Evolutionary conservation across 2,113 vertebrate genomes (phyloP).

Genomic region (Hippocampus mohnikei): DNA sequence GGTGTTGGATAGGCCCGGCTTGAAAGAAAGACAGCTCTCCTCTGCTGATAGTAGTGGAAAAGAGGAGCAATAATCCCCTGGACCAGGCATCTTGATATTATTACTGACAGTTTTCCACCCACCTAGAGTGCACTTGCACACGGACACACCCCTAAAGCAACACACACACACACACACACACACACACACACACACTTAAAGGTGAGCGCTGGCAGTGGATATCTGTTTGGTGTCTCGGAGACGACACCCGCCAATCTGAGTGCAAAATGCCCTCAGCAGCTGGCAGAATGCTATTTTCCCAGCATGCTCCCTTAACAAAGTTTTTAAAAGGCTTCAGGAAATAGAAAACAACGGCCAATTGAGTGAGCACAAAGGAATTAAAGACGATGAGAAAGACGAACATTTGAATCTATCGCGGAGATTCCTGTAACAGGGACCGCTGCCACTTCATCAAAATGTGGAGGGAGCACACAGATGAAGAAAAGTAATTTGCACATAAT

Average conservation of each 20-base stretch:
- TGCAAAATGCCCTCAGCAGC: conserved; percentile 58
- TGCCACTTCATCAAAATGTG: conserved; percentile 18
- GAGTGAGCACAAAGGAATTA: background rate
- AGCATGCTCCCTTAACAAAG: conserved; percentile 73
- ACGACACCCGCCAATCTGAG: conserved; percentile 58
- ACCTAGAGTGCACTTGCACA: conserved; percentile 25
- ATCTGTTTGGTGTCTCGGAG: conserved; percentile 36
- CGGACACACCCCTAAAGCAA: conserved; percentile 22
- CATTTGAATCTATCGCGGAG: background rate
- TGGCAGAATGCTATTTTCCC: conserved; percentile 73
- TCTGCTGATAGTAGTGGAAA: conserved; percentile 56
- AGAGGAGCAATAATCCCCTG: conserved; percentile 58
- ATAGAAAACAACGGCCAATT: background rate
- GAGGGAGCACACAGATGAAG: conserved; percentile 29
- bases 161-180: conserved; percentile 7
- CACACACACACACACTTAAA: conserved; percentile 17
- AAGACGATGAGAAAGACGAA: conserved; percentile 20
- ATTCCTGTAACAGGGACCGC: background rate
- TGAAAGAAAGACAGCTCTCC: conserved; percentile 58
- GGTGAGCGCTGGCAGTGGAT: conserved; percentile 49
- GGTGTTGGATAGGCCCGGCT: conserved; percentile 44
- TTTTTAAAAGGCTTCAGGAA: conserved; percentile 49
- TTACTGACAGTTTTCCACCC: conserved; percentile 67
- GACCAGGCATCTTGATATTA: conserved; percentile 60
- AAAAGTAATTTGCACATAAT: conserved; percentile 57